phyloP scores from a whole-genome alignment of 2,797 vertebrate species.

The Mycteria americana region DNA sequence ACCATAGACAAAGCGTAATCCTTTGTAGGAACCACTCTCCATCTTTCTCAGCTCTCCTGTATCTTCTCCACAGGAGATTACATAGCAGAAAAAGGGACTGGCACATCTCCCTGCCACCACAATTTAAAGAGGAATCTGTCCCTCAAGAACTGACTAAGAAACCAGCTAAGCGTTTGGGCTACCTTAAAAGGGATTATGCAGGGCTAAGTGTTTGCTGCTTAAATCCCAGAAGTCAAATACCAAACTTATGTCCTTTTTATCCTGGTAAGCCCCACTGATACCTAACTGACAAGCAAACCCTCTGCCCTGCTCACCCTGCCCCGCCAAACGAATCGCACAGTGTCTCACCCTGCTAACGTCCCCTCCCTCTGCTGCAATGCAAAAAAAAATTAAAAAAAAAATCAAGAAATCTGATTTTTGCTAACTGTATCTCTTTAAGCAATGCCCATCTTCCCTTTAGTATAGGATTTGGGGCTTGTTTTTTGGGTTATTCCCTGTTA shows the following conservation, averaged over 20 bases:
- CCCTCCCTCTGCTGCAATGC: neutral
- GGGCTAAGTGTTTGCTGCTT: neutral
- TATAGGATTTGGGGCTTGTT: accelerated
- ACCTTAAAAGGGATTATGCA: neutral
- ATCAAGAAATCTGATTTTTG: neutral
- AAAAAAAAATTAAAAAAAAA: neutral
- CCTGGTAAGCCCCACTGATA: neutral
- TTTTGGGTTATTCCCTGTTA: neutral
- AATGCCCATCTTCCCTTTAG: neutral
- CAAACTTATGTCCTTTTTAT: neutral
- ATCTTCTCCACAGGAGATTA: neutral
- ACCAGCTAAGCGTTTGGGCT: neutral
- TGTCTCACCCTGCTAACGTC: neutral
- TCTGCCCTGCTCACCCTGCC: neutral
- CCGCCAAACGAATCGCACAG: accelerated
- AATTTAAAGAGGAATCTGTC: neutral
- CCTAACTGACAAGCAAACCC: neutral
- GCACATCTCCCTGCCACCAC: neutral
- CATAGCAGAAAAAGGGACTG: neutral
- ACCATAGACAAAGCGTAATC: neutral
- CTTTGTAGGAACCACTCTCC: neutral
- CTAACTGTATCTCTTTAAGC: neutral
- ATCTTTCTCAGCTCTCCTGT: neutral
- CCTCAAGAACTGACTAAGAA: neutral
- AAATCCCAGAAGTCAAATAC: neutral